Percentiles rank a stretch among this genome's conserved stretches.
These are phyloP conservation scores for Drosophila novamexicana DNA, from an alignment of 1,140 invertebrate genomes.

Conservation along the genomic window DNA sequence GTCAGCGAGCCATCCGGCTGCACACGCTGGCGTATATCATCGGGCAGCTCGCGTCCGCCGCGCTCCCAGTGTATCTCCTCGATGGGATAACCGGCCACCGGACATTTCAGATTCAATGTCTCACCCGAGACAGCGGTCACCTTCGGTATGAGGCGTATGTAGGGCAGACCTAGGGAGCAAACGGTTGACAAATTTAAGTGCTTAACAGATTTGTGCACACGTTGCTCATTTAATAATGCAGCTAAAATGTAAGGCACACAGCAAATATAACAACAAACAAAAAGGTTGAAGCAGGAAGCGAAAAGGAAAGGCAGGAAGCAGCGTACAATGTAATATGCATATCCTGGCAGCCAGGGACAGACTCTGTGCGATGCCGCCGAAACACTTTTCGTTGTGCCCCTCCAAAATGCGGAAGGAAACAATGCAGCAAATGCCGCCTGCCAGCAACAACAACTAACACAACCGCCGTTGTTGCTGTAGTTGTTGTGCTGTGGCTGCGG, in stretches of 20 bases:
- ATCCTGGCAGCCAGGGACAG: slow-evolving; percentile 53
- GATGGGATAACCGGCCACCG: slow-evolving; percentile 93
- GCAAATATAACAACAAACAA: slow-evolving; percentile 20
- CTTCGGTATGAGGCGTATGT: slow-evolving; percentile 92
- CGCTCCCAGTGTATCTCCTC: slow-evolving; percentile 93
- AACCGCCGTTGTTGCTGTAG: slow-evolving; percentile 31
- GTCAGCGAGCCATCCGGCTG: slow-evolving; percentile 89
- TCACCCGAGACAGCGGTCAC: slow-evolving; percentile 94
- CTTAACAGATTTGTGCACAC: slow-evolving; percentile 68
- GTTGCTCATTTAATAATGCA: slow-evolving; percentile 80
- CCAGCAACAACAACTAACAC: slow-evolving; percentile 26
- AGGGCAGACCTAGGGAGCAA: slow-evolving; percentile 89
- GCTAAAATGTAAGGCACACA: slow-evolving; percentile 55
- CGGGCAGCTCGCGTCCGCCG: slow-evolving; percentile 90
- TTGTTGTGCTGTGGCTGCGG: slow-evolving; percentile 21
- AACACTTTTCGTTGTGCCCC: slow-evolving; percentile 58
- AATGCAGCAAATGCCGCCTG: slow-evolving; percentile 75
- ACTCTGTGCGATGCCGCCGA: slow-evolving; percentile 30
- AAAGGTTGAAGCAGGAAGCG: slow-evolving; percentile 17
- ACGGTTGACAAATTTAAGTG: slow-evolving; percentile 47
- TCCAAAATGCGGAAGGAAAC: slow-evolving; percentile 69
- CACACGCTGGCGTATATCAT: slow-evolving; percentile 92
- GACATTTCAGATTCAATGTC: slow-evolving; percentile 91
- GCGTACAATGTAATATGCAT: slow-evolving; percentile 76
- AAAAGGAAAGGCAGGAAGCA: slow-evolving; percentile 40